Percentiles rank a stretch among this genome's conserved stretches.
Evolutionary conservation across 2,888 invertebrate species (phyloP).

Genomic region (Helobdella robusta): DNA sequence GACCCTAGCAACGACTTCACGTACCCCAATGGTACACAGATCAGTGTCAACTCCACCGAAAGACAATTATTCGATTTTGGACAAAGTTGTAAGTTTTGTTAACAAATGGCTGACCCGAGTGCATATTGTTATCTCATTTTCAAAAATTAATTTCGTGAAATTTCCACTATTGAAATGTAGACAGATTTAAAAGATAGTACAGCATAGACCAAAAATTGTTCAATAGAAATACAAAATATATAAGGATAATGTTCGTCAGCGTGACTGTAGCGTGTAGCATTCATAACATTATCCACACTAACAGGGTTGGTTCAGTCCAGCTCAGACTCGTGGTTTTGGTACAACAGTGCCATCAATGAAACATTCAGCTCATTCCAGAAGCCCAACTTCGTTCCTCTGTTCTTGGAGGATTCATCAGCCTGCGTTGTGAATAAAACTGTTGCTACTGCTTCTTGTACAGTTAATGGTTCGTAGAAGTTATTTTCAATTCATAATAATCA

Average conservation of each 20-base stretch:
- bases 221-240: not conserved
- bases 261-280: too few species aligned
- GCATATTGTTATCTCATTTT: too few species aligned
- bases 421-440: not conserved
- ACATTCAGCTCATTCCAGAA: slow-evolving; percentile 1
- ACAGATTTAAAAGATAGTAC: too few species aligned
- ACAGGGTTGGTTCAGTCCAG: slow-evolving; percentile 11
- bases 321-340: slow-evolving; percentile 13
- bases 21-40: slow-evolving; percentile 4
- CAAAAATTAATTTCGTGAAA: too few species aligned
- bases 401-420: slow-evolving; percentile 5
- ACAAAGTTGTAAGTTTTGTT: slow-evolving; percentile 14
- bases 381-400: slow-evolving; percentile 6
- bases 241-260: too few species aligned
- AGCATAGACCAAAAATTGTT: too few species aligned
- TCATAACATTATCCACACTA: not conserved
- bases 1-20: slow-evolving; percentile 21
- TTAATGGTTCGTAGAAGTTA: too few species aligned
- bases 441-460: not conserved
- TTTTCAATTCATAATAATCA: too few species aligned
- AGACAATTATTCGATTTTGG: slow-evolving; percentile 21
- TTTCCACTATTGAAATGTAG: too few species aligned
- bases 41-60: slow-evolving; percentile 12
- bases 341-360: slow-evolving; percentile 19
- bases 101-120: too few species aligned